Evolutionary conservation across 2,888 invertebrate genomes (phyloP).

Genomic region (Andrena haemorrhoa): DNA sequence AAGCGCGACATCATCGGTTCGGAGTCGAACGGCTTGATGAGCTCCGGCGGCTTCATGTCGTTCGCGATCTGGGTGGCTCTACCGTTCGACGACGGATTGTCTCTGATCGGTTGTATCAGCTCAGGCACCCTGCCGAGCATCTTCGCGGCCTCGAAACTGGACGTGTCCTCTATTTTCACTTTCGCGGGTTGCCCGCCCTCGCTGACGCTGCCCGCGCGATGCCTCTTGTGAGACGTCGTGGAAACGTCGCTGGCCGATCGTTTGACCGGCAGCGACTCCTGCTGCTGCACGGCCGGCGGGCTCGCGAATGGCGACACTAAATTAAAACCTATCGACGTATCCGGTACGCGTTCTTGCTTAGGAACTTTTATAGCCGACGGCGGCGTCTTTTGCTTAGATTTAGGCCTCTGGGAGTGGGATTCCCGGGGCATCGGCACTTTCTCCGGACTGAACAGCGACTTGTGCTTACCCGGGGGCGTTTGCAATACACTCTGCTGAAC

Average conservation of each 20-base stretch:
- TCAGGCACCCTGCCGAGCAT: constrained; percentile 79
- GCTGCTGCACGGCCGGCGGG: constrained; percentile 62
- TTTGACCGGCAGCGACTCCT: constrained; percentile 48
- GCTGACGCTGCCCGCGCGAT: constrained; percentile 67
- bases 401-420: constrained; percentile 79
- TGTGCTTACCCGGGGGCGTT: constrained; percentile 76
- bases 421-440: constrained; percentile 86
- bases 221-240: constrained; percentile 73
- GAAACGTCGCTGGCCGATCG: constrained; percentile 56
- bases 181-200: constrained; percentile 59
- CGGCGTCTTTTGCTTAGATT: constrained; percentile 86
- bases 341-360: constrained; percentile 71
- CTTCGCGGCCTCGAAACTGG: constrained; percentile 75
- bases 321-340: constrained; percentile 71
- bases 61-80: constrained; percentile 70
- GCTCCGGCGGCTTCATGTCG: constrained; percentile 75
- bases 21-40: constrained; percentile 79
- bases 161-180: constrained; percentile 65
- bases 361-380: constrained; percentile 81
- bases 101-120: constrained; percentile 77
- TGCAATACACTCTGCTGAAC: constrained; percentile 66
- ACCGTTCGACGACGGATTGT: constrained; percentile 72
- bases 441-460: constrained; percentile 89
- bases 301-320: constrained; percentile 68
- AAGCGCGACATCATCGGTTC: constrained; percentile 78